A percentile compares a stretch with the other conserved stretches of the same genome.
These are phyloP conservation scores for Pampusana beccarii DNA, from an alignment of 2,113 vertebrate species.

Conservation along the genomic window DNA sequence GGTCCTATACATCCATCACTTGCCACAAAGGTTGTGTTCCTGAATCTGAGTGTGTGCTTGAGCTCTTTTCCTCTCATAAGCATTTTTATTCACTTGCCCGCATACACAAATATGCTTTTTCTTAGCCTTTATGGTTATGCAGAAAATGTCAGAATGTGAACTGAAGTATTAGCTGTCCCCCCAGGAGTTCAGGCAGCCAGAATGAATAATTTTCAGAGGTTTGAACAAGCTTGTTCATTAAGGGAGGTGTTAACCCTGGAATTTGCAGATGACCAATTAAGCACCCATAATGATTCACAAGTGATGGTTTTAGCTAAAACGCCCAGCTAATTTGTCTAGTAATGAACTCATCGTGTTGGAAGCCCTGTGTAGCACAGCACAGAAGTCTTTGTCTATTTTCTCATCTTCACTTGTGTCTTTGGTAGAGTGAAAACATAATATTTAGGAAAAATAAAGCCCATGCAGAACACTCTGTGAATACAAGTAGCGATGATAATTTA, in stretches of 20 bases:
- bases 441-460: background rate
- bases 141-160: conserved; percentile 22
- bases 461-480: background rate
- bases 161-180: conserved; percentile 26
- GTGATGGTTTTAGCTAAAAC: conserved; percentile 6
- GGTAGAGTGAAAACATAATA: background rate
- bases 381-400: background rate
- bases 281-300: conserved; percentile 1
- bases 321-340: conserved; percentile 11
- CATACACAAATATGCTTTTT: background rate
- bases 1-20: background rate
- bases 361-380: background rate
- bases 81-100: conserved; percentile 23
- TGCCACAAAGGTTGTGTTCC: background rate
- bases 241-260: conserved; percentile 34
- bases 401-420: background rate
- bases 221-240: conserved; percentile 31
- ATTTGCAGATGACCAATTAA: conserved; percentile 43
- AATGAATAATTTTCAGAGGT: conserved; percentile 12
- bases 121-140: background rate
- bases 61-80: background rate
- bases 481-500: background rate
- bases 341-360: background rate
- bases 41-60: background rate
- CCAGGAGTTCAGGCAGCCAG: background rate